Evolutionary conservation across 2,888 invertebrate genomes (phyloP), one percentile per base, ranked within the genome.

Genomic region (Parnassius apollo): DNA sequence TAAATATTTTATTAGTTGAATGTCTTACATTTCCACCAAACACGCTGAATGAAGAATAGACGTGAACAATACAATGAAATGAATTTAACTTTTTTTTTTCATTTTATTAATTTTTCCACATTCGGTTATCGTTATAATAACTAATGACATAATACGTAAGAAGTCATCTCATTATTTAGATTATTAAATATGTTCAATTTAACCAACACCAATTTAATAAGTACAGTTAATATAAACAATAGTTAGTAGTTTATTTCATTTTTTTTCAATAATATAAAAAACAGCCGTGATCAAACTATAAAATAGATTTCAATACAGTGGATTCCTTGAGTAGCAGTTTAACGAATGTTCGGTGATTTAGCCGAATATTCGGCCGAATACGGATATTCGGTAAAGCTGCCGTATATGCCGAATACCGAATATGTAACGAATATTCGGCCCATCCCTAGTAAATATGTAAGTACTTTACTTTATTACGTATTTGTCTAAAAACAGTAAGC

Each of bases 11-110:
- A 82, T 85, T 80, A 77, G 69, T 77, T 74, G 82, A 85, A 85
- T 86, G 81, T 85, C 78, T 74, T 80, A 86, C 85, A 85, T 79
- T 80, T 80, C 77, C 82, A 84, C 75, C 85, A 87, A 83, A 87
- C 86, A 89, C 87, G 84, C 88, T 78, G 83, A 85, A 88, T 88
- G 86, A 83, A 76, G 75, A 82, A 77, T 82, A 80, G 82, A 85
- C 75, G 79, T 80, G 86, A 86, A 84, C 81, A 83, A 84, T 83
- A 86, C 79, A 85, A 84, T 84, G 78, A 85, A 74, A 81, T 79
- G 69, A 42, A 45, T 54, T 75, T 74, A 71, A 73, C 73, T 75
- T 71, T 71, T 74, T 72, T 75, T 74, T 72, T 66, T 70, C 71
- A 74, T 75, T 71, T 73, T 58, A 57, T 61, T 62, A 55, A 59